Percentiles rank a stretch among this genome's conserved stretches.
Evolutionary conservation across 1,140 invertebrate genomes (phyloP).

Genomic region (Aricia agestis): DNA sequence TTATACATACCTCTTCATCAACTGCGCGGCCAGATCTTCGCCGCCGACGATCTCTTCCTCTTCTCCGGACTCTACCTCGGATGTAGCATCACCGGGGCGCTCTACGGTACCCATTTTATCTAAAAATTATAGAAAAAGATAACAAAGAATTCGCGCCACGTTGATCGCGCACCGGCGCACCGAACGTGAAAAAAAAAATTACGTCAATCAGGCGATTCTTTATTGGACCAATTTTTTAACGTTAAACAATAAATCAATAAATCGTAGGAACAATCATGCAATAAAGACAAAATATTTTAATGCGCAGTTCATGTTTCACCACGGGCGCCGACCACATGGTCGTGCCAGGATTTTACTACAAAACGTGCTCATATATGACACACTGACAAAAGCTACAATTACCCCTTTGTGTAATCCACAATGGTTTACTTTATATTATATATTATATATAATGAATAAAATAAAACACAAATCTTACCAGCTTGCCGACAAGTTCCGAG

Average conservation of each 20-base stretch:
- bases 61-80: slow-evolving; percentile 66
- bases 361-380: slow-evolving; percentile 14
- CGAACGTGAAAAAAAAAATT: not conserved
- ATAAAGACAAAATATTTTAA: slow-evolving; percentile 43
- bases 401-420: not conserved
- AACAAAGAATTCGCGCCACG: slow-evolving; percentile 52
- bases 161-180: slow-evolving; percentile 45
- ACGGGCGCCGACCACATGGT: slow-evolving; percentile 62
- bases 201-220: not conserved
- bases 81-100: slow-evolving; percentile 61
- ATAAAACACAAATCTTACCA: slow-evolving; percentile 58
- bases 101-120: slow-evolving; percentile 66
- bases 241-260: not conserved
- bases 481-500: slow-evolving; percentile 54
- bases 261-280: not conserved
- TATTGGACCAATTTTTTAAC: not conserved
- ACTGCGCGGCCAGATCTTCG: slow-evolving; percentile 58
- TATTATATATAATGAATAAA: slow-evolving; percentile 1
- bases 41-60: slow-evolving; percentile 63
- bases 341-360: slow-evolving; percentile 21
- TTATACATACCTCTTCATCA: slow-evolving; percentile 64
- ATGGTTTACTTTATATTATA: not conserved
- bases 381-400: not conserved
- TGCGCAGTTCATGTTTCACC: slow-evolving; percentile 61
- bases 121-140: slow-evolving; percentile 49